A percentile compares a stretch with the other conserved stretches of the same genome.
These are phyloP conservation scores for Pipra filicauda DNA, from an alignment of 2,113 vertebrate species.

Conservation along the genomic window DNA sequence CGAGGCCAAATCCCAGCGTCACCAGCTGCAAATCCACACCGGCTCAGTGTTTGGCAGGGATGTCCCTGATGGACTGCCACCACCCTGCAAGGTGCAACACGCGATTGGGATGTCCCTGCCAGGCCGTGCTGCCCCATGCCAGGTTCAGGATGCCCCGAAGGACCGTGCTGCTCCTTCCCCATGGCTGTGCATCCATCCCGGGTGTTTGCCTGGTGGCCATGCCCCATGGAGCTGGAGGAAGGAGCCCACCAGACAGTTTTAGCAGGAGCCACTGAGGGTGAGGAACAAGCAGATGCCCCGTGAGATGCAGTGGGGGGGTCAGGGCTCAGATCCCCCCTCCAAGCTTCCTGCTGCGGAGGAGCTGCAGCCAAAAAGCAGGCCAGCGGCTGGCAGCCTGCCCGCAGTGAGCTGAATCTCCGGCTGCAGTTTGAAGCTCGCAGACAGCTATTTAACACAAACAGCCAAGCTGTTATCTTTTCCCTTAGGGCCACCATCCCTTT, in stretches of 20 bases:
- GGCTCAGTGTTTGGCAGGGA: neutral
- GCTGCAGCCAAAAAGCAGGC: conserved; percentile 37
- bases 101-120: neutral
- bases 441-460: conserved; percentile 73
- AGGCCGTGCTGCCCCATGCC: neutral
- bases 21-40: fast-evolving
- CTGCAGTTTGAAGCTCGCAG: conserved; percentile 69
- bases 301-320: neutral
- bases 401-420: conserved; percentile 41
- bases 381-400: conserved; percentile 56
- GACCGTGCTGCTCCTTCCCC: fast-evolving
- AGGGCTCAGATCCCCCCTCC: neutral
- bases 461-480: conserved; percentile 74
- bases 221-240: neutral
- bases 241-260: neutral
- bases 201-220: fast-evolving
- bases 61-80: neutral
- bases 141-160: neutral
- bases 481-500: conserved; percentile 74
- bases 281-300: neutral
- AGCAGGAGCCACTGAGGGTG: neutral
- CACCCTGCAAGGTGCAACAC: fast-evolving
- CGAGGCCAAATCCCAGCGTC: neutral
- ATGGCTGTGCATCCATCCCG: neutral
- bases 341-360: conserved; percentile 43